Percentiles rank a stretch among this genome's conserved stretches.
These are phyloP conservation scores for Pachyramphus minor DNA, from an alignment of 2,113 vertebrate genomes.

Conservation along the genomic window DNA sequence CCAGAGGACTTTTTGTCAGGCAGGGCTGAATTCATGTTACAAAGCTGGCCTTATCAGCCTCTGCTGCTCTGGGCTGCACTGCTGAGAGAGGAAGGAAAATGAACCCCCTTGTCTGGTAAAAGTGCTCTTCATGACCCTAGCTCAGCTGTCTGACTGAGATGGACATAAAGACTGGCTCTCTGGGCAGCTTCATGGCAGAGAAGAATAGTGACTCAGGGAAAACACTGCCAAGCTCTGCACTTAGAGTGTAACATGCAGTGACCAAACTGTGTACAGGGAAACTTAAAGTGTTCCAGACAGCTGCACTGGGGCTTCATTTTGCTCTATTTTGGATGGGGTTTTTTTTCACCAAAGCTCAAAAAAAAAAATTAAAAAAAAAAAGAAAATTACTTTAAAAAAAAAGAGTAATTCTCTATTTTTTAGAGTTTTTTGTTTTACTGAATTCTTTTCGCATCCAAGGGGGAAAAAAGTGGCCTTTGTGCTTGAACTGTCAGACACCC, in stretches of 20 bases:
- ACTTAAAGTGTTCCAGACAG: not conserved
- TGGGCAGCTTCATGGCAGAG: not conserved
- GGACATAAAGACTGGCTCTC: not conserved
- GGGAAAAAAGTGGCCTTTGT: not conserved
- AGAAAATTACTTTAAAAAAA: not conserved
- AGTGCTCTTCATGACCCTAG: not conserved
- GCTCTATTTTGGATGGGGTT: not conserved
- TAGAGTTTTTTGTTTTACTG: not conserved
- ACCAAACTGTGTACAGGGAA: not conserved
- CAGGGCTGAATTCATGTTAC: not conserved
- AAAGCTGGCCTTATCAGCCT: not conserved
- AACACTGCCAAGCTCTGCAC: not conserved
- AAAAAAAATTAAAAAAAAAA: not conserved
- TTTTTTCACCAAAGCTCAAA: not conserved
- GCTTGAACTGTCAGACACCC: not conserved
- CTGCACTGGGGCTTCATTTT: not conserved
- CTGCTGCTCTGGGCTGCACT: not conserved
- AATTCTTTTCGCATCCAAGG: not conserved
- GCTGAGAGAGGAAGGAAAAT: not conserved
- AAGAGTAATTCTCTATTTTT: not conserved
- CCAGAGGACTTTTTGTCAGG: not conserved
- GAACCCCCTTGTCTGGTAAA: not conserved
- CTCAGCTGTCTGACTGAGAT: not conserved
- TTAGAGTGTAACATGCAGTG: fast-evolving
- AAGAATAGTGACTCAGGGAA: fast-evolving